Evolutionary conservation across 2,888 invertebrate species (phyloP).

Genomic region (Heliconius charithonia): DNA sequence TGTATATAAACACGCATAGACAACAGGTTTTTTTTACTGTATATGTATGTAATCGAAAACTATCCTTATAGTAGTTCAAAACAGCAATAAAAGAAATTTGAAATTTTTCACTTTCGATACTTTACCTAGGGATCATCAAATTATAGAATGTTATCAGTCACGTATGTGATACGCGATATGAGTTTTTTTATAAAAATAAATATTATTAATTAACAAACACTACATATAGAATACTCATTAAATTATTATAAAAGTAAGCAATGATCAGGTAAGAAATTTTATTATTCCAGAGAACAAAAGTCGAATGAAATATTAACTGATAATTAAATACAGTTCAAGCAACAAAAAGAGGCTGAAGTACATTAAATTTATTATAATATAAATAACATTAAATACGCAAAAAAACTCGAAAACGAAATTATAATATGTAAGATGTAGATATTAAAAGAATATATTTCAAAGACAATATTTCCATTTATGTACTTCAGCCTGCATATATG

Average conservation of each 20-base stretch:
- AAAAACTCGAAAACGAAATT: too few relatives aligned
- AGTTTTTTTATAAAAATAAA: background rate
- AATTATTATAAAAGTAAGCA: constrained; percentile 1
- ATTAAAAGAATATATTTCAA: background rate
- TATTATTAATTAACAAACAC: background rate
- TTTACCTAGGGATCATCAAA: too few relatives aligned
- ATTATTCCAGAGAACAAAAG: constrained; percentile 9
- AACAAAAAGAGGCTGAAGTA: constrained; percentile 60
- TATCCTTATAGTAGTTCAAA: too few relatives aligned
- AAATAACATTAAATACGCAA: too few relatives aligned
- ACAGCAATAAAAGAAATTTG: too few relatives aligned
- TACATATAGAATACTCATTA: background rate
- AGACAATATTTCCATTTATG: constrained; percentile 31
- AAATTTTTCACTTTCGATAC: too few relatives aligned
- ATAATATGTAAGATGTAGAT: background rate
- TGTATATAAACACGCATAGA: too few relatives aligned
- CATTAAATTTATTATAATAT: constrained; percentile 44
- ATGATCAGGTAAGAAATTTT: constrained; percentile 38
- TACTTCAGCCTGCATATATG: constrained; percentile 47
- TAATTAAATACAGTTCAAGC: constrained; percentile 65
- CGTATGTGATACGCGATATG: too few relatives aligned
- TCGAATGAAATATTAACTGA: constrained; percentile 6
- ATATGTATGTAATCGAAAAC: too few relatives aligned
- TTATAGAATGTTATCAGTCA: too few relatives aligned
- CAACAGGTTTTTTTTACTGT: too few relatives aligned